A percentile compares a stretch with the other conserved stretches of the same genome.
phyloP scores from a whole-genome alignment of 1,140 invertebrate genomes.

The Drosophila burlai region DNA sequence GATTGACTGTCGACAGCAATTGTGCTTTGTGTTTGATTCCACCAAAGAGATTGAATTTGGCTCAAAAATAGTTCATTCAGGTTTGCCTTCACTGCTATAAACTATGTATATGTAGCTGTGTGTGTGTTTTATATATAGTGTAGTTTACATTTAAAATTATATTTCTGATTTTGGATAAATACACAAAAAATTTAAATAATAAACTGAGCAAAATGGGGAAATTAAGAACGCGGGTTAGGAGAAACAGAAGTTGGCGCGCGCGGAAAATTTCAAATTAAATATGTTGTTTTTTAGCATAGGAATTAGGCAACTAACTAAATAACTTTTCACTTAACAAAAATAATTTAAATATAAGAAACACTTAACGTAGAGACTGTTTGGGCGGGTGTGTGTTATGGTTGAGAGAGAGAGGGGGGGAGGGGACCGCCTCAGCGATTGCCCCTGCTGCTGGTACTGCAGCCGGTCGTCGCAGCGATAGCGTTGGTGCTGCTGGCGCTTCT shows the following conservation, averaged over 20 bases:
- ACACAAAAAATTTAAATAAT: slow-evolving; percentile 59
- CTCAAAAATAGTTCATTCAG: slow-evolving; percentile 51
- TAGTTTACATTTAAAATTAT: slow-evolving; percentile 59
- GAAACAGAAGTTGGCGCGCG: slow-evolving; percentile 31
- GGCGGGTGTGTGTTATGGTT: slow-evolving; percentile 56
- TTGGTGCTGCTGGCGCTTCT: too few relatives aligned
- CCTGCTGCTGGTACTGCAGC: slow-evolving; percentile 16
- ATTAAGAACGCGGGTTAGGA: slow-evolving; percentile 24
- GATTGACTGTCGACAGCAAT: slow-evolving; percentile 29
- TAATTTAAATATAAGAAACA: slow-evolving; percentile 78
- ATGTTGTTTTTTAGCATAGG: slow-evolving; percentile 53
- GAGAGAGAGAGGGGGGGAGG: slow-evolving; percentile 5
- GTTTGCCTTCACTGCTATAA: slow-evolving; percentile 38
- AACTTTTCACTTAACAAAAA: slow-evolving; percentile 73
- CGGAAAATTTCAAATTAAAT: slow-evolving; percentile 61
- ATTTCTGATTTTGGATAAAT: slow-evolving; percentile 63
- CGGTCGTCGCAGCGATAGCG: slow-evolving; percentile 2
- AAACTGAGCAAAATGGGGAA: slow-evolving; percentile 49
- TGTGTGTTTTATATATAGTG: slow-evolving; percentile 14
- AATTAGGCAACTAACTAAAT: slow-evolving; percentile 64
- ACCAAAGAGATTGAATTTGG: slow-evolving; percentile 16
- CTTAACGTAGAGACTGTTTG: slow-evolving; percentile 72
- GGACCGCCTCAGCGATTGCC: slow-evolving; percentile 25
- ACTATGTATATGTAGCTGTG: slow-evolving; percentile 20
- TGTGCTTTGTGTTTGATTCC: slow-evolving; percentile 10